Percentiles rank a stretch among this genome's conserved stretches.
These are phyloP conservation scores for Hypsibius dujardini DNA, from an alignment of 1,140 invertebrate genomes.

Conservation along the genomic window DNA sequence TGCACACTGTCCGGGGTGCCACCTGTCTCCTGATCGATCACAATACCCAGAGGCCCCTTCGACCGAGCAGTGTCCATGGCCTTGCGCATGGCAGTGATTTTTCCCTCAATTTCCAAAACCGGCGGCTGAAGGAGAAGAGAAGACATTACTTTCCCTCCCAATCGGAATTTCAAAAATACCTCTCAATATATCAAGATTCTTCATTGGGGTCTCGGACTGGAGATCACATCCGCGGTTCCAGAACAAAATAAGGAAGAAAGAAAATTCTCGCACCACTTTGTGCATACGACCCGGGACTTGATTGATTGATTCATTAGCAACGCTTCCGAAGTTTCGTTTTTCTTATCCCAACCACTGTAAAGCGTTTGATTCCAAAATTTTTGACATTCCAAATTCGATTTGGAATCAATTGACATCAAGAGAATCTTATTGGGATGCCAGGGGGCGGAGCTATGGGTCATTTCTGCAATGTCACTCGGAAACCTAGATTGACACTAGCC, in stretches of 20 bases:
- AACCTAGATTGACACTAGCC: no score
- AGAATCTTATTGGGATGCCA: no score
- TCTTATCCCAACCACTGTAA: no score
- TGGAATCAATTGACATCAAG: no score
- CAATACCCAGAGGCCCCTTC: neutral
- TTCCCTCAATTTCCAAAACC: constrained; percentile 14
- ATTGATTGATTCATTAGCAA: neutral
- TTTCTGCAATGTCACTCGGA: no score
- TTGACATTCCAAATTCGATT: no score
- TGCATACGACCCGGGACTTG: neutral
- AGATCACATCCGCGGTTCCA: neutral
- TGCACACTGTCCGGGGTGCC: neutral
- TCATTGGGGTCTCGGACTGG: neutral
- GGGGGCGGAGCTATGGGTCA: no score
- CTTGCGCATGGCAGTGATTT: constrained; percentile 8
- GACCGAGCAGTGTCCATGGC: neutral
- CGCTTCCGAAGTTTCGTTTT: no score
- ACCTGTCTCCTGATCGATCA: neutral
- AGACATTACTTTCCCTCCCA: neutral
- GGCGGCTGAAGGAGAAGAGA: constrained; percentile 19
- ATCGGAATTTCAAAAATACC: neutral
- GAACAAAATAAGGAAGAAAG: neutral
- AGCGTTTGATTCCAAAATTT: no score
- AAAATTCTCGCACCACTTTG: neutral
- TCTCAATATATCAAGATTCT: neutral